Evolutionary conservation across 2,113 vertebrate species (phyloP).

Genomic region (Anhinga rufa): DNA sequence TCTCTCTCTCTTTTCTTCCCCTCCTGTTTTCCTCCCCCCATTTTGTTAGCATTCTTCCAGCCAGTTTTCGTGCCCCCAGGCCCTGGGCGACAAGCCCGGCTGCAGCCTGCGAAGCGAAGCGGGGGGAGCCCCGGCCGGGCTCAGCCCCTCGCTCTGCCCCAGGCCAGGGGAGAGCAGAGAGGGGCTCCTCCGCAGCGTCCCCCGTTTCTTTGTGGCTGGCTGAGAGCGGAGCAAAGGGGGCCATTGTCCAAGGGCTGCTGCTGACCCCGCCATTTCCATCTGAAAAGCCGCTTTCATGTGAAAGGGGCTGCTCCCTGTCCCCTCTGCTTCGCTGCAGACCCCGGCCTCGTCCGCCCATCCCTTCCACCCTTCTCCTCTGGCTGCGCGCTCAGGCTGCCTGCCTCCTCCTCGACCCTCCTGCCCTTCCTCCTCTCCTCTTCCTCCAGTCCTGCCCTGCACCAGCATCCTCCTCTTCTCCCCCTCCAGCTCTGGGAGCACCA

Average conservation of each 20-base stretch:
- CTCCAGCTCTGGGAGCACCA: not conserved
- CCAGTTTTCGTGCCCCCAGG: conserved; percentile 24
- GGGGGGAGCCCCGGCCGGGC: not conserved
- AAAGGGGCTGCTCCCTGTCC: not conserved
- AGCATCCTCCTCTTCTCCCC: not conserved
- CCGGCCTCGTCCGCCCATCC: not conserved
- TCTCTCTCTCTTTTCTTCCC: not conserved
- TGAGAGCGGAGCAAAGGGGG: not conserved
- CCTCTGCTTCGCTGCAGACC: not conserved
- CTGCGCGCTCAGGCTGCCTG: not conserved
- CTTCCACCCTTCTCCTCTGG: not conserved
- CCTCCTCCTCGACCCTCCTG: not conserved
- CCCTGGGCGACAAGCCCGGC: not conserved
- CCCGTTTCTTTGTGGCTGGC: not conserved
- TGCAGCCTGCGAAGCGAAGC: not conserved
- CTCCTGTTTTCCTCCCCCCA: not conserved
- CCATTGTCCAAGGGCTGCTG: conserved; percentile 33
- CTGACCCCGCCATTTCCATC: conserved; percentile 59
- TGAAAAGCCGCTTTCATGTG: conserved; percentile 32
- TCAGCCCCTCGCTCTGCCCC: not conserved
- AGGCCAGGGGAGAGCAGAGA: not conserved
- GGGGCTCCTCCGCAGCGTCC: not conserved
- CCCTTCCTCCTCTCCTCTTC: not conserved
- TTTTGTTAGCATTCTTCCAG: conserved; percentile 42
- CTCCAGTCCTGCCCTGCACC: not conserved